phyloP scores from a whole-genome alignment of 2,113 vertebrate genomes.

The Maccullochella peelii region DNA sequence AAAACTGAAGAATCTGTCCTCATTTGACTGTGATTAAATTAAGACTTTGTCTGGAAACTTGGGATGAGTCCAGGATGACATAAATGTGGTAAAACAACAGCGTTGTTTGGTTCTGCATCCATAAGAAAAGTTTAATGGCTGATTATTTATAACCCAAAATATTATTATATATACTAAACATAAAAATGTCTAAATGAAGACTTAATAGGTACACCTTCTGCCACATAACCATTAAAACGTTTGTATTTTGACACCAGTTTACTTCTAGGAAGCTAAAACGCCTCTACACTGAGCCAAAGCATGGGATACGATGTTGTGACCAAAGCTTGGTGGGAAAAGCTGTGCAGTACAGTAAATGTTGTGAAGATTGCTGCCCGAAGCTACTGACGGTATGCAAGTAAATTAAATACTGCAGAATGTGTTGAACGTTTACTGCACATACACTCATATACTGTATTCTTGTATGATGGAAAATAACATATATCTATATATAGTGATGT shows the following conservation, averaged over 20 bases:
- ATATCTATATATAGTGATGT: not conserved
- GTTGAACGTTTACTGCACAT: not conserved
- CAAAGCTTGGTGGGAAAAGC: slow-evolving; percentile 6
- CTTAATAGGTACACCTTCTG: not conserved
- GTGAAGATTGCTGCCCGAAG: not conserved
- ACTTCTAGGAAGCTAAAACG: not conserved
- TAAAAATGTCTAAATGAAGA: slow-evolving; percentile 18
- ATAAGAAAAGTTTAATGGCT: not conserved
- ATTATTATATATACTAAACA: not conserved
- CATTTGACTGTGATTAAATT: too few relatives aligned
- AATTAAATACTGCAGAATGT: not conserved
- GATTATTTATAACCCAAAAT: not conserved
- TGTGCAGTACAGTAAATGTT: not conserved
- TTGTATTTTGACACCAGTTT: not conserved
- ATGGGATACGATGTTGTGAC: slow-evolving; percentile 19
- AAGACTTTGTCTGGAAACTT: too few relatives aligned
- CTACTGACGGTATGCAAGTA: not conserved
- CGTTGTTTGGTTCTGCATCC: not conserved
- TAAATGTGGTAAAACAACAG: not conserved
- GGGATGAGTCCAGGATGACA: not conserved
- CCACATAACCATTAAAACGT: not conserved
- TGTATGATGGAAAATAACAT: not conserved
- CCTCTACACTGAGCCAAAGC: not conserved
- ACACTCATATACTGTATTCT: not conserved
- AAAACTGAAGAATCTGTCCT: too few relatives aligned